Evolutionary conservation across 2,888 invertebrate species (phyloP).

Genomic region (Mechanitis messenoides): DNA sequence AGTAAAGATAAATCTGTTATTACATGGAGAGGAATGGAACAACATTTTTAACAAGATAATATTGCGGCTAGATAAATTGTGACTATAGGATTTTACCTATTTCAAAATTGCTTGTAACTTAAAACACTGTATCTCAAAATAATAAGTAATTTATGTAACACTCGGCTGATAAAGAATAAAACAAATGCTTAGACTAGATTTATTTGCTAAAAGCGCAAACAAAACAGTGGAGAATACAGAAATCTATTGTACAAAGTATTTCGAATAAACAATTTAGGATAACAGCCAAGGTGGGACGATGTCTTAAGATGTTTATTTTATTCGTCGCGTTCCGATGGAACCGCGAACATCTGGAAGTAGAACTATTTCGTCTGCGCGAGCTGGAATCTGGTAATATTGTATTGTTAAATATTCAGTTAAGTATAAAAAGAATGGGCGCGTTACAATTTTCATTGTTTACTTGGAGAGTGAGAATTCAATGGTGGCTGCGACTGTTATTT

Average conservation of each 20-base stretch:
- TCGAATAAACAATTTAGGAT: constrained; percentile 29
- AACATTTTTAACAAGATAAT: background rate
- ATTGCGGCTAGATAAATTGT: too few species aligned
- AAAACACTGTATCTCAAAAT: background rate
- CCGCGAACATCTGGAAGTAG: constrained; percentile 14
- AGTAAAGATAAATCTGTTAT: background rate
- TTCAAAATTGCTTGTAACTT: too few species aligned
- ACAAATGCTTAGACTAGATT: constrained; percentile 18
- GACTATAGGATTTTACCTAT: too few species aligned
- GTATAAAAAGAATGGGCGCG: constrained; percentile 13
- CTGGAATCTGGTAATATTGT: constrained; percentile 8
- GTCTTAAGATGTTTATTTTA: constrained; percentile 30
- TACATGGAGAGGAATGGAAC: background rate
- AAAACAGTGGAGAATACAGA: constrained; percentile 16
- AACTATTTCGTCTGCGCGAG: constrained; percentile 13
- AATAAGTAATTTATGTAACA: background rate
- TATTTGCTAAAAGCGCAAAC: constrained; percentile 23
- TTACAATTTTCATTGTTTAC: constrained; percentile 7
- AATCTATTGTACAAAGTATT: constrained; percentile 26
- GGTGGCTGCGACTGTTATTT: background rate
- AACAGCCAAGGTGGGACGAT: constrained; percentile 25
- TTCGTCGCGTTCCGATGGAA: constrained; percentile 15
- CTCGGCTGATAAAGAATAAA: constrained; percentile 9
- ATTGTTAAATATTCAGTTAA: constrained; percentile 14
- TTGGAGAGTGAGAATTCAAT: constrained; percentile 1